Conservation (phyloP, 2,113 vertebrate genomes). For the Protobothrops flavoviridis region DNA sequence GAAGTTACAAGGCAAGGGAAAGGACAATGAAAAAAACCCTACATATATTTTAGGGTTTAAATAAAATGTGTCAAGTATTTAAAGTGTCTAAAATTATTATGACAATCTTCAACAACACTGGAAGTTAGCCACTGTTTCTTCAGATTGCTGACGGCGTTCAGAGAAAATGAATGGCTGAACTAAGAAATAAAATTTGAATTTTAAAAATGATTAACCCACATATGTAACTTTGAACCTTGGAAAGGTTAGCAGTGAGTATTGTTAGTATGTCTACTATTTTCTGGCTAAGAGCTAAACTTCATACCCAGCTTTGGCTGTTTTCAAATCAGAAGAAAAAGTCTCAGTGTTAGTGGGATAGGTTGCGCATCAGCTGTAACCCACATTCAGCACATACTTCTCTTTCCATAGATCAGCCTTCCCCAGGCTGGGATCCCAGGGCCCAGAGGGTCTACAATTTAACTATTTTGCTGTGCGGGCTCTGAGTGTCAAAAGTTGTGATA, state of each 20-base stretch:
- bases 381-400: neutral
- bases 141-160: neutral
- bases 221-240: neutral
- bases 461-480: neutral
- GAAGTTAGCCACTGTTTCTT: neutral
- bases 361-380: neutral
- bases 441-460: neutral
- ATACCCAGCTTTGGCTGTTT: neutral
- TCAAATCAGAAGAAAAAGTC: neutral
- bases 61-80: neutral
- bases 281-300: neutral
- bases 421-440: neutral
- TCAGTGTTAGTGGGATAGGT: neutral
- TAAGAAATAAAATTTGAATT: neutral
- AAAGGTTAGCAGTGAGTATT: neutral
- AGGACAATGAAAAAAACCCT: neutral
- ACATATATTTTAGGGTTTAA: neutral
- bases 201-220: neutral
- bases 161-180: neutral
- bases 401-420: neutral
- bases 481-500: neutral
- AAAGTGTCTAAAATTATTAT: neutral
- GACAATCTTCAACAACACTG: neutral
- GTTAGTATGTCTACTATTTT: neutral
- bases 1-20: neutral